Conservation (phyloP, 2,113 vertebrate species). For the Lates calcarifer region DNA sequence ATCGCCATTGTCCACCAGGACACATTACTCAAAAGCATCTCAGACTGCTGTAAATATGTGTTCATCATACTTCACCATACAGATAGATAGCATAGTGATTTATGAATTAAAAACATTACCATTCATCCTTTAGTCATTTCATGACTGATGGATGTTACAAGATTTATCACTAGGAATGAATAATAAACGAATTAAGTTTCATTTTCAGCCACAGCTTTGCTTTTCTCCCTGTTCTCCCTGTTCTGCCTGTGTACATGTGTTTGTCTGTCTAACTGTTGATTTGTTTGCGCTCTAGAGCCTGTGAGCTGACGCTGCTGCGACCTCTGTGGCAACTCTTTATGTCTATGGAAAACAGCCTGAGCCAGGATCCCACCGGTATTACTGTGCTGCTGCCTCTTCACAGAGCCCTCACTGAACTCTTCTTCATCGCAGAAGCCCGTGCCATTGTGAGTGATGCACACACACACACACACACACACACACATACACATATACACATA, state of each 20-base stretch:
- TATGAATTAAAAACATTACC: background rate
- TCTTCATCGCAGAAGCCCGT: slow-evolving; percentile 93
- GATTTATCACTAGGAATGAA: background rate
- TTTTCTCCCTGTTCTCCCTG: background rate
- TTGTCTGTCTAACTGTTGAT: slow-evolving; percentile 5
- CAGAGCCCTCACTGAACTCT: slow-evolving; percentile 95
- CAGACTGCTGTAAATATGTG: background rate
- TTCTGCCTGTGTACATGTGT: background rate
- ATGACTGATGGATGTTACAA: background rate
- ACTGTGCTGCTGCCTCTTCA: slow-evolving; percentile 94
- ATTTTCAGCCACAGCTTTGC: background rate
- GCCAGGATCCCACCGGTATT: slow-evolving; percentile 88
- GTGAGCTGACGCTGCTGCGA: slow-evolving; percentile 91
- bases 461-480: background rate
- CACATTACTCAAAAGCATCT: background rate
- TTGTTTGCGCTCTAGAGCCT: slow-evolving; percentile 84
- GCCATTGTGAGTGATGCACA: slow-evolving; percentile 87
- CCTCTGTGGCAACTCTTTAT: slow-evolving; percentile 96
- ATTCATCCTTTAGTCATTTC: background rate
- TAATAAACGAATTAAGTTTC: background rate
- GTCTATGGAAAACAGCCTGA: slow-evolving; percentile 90
- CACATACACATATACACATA: background rate
- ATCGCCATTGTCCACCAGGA: background rate
- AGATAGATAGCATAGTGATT: background rate
- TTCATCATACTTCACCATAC: background rate